Conservation (phyloP, 2,113 vertebrate genomes). For the Nerophis lumbriciformis region DNA sequence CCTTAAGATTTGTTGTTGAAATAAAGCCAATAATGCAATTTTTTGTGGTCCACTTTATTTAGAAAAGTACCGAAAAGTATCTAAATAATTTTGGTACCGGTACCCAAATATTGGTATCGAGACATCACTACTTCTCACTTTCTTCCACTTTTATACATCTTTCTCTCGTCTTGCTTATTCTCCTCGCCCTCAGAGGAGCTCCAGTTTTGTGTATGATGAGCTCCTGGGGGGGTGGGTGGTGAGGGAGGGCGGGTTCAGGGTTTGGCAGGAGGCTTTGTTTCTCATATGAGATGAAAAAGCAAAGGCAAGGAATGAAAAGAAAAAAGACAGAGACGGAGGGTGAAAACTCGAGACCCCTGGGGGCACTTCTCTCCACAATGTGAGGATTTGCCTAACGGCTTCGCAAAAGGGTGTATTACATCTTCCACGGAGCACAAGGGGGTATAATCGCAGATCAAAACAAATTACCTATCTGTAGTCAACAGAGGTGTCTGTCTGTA, state of each 20-base stretch:
- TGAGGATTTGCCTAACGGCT: constrained; percentile 77
- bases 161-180: constrained; percentile 26
- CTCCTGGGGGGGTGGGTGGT: constrained; percentile 44
- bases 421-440: constrained; percentile 70
- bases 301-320: constrained; percentile 40
- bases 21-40: too few species aligned
- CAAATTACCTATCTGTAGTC: constrained; percentile 76
- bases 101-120: too few species aligned
- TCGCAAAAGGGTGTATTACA: constrained; percentile 73
- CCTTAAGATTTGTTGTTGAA: too few species aligned
- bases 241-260: constrained; percentile 49
- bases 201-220: constrained; percentile 70
- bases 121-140: constrained; percentile 10
- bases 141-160: constrained; percentile 44
- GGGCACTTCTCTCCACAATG: constrained; percentile 69
- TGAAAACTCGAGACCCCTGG: constrained; percentile 66
- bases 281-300: constrained; percentile 56
- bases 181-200: constrained; percentile 53
- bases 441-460: constrained; percentile 78
- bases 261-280: constrained; percentile 77
- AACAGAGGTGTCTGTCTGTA: constrained; percentile 68
- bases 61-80: too few species aligned
- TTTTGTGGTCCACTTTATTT: too few species aligned
- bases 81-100: too few species aligned
- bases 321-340: constrained; percentile 52